A percentile compares a stretch with the other conserved stretches of the same genome.
Conservation (phyloP, 2,888 invertebrate genomes). For the Sialis fuliginosa region DNA sequence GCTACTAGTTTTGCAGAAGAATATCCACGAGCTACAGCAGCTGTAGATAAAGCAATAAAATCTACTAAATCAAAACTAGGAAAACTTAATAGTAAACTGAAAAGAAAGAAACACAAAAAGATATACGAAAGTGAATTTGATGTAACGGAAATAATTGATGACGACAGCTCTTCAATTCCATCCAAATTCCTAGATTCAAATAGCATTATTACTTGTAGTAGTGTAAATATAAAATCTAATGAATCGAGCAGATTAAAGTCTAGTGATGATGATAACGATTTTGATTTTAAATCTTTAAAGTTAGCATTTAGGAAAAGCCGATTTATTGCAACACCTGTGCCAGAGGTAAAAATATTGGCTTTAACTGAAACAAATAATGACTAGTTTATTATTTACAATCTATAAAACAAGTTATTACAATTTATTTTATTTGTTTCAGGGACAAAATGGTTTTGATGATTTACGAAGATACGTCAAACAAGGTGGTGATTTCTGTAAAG, state of each 20-base stretch:
- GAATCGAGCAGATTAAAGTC: too few relatives aligned
- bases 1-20: slow-evolving; percentile 15
- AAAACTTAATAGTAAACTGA: slow-evolving; percentile 21
- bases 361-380: too few relatives aligned
- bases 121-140: not conserved
- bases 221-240: slow-evolving; percentile 1
- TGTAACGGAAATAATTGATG: not conserved
- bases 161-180: not conserved
- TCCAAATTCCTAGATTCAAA: not conserved
- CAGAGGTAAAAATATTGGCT: slow-evolving; percentile 15
- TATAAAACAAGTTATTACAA: not conserved
- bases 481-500: slow-evolving; percentile 89
- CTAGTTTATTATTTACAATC: too few relatives aligned
- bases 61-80: slow-evolving; percentile 23
- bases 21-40: slow-evolving; percentile 17
- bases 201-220: not conserved
- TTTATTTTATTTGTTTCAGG: slow-evolving; percentile 38
- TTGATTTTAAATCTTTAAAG: slow-evolving; percentile 18
- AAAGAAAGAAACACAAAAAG: slow-evolving; percentile 12
- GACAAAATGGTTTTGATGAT: slow-evolving; percentile 86
- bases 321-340: slow-evolving; percentile 8
- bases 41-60: slow-evolving; percentile 23
- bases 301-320: slow-evolving; percentile 19
- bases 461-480: slow-evolving; percentile 82
- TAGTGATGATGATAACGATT: slow-evolving; percentile 9